Evolutionary conservation across 2,797 vertebrate species (phyloP).

Genomic region (Orestias chungarensis): DNA sequence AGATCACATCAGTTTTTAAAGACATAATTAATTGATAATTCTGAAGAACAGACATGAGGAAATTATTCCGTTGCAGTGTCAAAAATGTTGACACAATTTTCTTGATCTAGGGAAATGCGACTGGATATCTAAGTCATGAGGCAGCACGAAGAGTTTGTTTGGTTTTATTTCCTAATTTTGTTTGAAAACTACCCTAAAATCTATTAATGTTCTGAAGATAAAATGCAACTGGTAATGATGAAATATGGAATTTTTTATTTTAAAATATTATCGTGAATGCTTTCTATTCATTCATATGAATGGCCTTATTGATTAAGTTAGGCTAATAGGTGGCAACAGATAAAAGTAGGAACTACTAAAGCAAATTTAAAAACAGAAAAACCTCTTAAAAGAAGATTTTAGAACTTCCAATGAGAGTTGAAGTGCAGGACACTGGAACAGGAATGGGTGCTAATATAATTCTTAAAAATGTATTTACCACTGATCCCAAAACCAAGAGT

Average conservation of each 20-base stretch:
- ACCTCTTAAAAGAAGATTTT: neutral
- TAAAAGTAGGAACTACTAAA: neutral
- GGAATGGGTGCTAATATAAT: no score
- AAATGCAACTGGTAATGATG: neutral
- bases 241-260: neutral
- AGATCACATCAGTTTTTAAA: neutral
- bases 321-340: neutral
- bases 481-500: neutral
- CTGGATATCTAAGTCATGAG: neutral
- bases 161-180: neutral
- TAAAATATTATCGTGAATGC: no score
- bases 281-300: no score
- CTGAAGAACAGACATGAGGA: no score
- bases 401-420: neutral
- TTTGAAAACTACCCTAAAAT: neutral
- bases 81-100: neutral
- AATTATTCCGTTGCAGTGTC: no score
- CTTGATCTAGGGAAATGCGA: neutral
- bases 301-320: no score
- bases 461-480: neutral
- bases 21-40: neutral
- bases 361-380: neutral
- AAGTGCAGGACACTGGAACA: neutral
- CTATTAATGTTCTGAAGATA: neutral
- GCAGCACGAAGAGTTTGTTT: neutral